A percentile compares a stretch with the other conserved stretches of the same genome.
Conservation (phyloP, 2,113 vertebrate species). For the Sisor rabdophorus region DNA sequence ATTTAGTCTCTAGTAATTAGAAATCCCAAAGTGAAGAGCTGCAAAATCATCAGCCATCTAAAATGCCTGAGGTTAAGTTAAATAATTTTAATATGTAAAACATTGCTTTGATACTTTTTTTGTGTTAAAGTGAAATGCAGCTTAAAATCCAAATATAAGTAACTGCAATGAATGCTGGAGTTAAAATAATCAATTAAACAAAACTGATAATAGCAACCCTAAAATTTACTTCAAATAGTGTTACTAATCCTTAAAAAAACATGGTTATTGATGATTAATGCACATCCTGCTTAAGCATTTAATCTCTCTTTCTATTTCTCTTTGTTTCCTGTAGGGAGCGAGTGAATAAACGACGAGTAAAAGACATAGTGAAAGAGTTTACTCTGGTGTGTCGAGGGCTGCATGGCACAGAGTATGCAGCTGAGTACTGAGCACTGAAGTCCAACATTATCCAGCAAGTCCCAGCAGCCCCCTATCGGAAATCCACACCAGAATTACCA, state of each 20-base stretch:
- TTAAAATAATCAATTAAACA: too few relatives aligned
- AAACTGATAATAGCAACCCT: too few relatives aligned
- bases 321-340: conserved; percentile 77
- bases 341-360: conserved; percentile 94
- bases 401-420: conserved; percentile 96
- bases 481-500: conserved; percentile 44
- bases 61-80: too few relatives aligned
- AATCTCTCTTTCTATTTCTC: not conserved
- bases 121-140: too few relatives aligned
- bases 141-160: too few relatives aligned
- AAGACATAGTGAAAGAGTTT: conserved; percentile 98
- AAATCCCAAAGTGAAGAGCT: too few relatives aligned
- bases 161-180: too few relatives aligned
- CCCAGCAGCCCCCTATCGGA: conserved; percentile 50
- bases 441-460: conserved; percentile 52
- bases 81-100: too few relatives aligned
- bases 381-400: conserved; percentile 93
- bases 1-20: too few relatives aligned
- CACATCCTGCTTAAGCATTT: not conserved
- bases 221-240: not conserved
- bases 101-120: too few relatives aligned
- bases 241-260: not conserved
- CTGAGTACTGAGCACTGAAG: conserved; percentile 84
- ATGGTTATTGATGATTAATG: not conserved
- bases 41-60: too few relatives aligned